Conservation (phyloP, 2,797 vertebrate species). For the Meda fulgida region DNA sequence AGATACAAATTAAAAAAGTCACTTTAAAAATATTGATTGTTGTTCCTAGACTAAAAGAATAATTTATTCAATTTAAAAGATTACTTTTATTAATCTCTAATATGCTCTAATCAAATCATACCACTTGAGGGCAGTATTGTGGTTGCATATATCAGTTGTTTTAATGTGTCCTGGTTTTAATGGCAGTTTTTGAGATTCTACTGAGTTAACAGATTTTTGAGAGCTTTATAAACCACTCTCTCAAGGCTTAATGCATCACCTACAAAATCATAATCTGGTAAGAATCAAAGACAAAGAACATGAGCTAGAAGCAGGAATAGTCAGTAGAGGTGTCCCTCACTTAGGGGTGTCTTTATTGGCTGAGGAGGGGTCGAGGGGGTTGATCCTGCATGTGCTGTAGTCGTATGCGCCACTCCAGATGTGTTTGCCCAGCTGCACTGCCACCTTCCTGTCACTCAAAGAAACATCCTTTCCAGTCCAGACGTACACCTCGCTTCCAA, state of each 20-base stretch:
- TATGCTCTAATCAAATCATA: neutral
- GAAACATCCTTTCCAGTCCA: constrained; percentile 85
- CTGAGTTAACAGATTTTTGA: neutral
- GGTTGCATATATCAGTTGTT: neutral
- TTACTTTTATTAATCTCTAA: neutral
- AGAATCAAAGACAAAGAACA: neutral
- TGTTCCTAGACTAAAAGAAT: neutral
- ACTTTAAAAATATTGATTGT: neutral
- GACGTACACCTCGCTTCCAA: constrained; percentile 82
- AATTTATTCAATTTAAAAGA: neutral
- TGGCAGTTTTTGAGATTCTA: neutral
- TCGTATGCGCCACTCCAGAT: constrained; percentile 79
- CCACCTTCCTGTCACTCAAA: constrained; percentile 80
- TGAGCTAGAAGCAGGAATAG: neutral
- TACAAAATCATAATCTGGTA: neutral
- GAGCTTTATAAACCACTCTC: constrained; percentile 6
- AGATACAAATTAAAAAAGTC: neutral
- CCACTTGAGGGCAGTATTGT: constrained; percentile 67
- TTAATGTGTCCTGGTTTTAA: neutral
- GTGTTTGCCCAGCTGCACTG: constrained; percentile 82
- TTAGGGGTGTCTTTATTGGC: constrained; percentile 67
- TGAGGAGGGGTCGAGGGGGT: constrained; percentile 77
- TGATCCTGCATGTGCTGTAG: constrained; percentile 80
- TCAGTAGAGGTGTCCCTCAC: constrained; percentile 69
- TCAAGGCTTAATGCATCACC: neutral